A percentile compares a stretch with the other conserved stretches of the same genome.
Evolutionary conservation across 2,113 vertebrate genomes (phyloP).

Genomic region (Tachycineta bicolor): DNA sequence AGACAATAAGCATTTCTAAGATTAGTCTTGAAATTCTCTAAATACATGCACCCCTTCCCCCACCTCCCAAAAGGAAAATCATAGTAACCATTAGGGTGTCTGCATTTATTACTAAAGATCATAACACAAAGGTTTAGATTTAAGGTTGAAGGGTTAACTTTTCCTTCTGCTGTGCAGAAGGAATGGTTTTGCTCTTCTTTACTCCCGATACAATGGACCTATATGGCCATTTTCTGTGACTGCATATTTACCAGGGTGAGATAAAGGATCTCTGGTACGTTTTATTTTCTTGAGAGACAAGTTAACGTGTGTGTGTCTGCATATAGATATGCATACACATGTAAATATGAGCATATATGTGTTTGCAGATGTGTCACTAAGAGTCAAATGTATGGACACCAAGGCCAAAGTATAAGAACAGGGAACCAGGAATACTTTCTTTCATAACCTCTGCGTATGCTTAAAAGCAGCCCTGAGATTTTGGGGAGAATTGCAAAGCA

Average conservation of each 20-base stretch:
- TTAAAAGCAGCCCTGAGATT: neutral
- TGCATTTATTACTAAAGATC: constrained; percentile 54
- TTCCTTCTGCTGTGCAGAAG: neutral
- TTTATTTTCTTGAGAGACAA: neutral
- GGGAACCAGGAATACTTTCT: neutral
- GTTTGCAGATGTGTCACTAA: neutral
- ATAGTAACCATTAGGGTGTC: constrained; percentile 66
- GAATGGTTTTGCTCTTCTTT: neutral
- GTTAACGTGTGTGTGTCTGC: neutral
- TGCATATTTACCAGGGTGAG: neutral
- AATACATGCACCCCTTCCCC: constrained; percentile 36
- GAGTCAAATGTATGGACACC: neutral
- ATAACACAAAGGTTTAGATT: constrained; percentile 33
- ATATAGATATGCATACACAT: neutral
- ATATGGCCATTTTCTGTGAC: neutral
- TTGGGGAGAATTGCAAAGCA: neutral
- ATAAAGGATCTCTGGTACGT: neutral
- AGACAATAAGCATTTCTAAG: constrained; percentile 75
- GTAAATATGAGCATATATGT: neutral
- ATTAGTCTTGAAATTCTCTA: constrained; percentile 72
- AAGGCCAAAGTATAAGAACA: neutral
- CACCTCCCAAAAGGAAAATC: constrained; percentile 41
- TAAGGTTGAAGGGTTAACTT: neutral
- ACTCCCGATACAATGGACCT: neutral
- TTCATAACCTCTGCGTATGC: neutral